Conservation (phyloP, 1,140 invertebrate genomes). For the Aricia agestis region DNA sequence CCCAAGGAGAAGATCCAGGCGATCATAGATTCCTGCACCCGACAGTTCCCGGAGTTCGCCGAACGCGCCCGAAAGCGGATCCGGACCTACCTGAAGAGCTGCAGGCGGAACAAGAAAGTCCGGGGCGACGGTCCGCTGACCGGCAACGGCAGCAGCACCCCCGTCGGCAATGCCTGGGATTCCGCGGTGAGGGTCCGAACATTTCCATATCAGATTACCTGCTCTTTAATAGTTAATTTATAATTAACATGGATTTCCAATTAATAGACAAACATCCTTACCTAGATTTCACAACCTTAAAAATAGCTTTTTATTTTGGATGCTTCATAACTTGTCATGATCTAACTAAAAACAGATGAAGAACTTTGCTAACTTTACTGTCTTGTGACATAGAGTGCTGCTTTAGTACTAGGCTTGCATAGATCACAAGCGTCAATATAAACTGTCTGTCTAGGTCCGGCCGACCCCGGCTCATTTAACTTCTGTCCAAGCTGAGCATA, state of each 20-base stretch:
- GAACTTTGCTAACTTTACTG: conserved; percentile 12
- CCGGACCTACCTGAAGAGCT: conserved; percentile 96
- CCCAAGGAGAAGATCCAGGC: conserved; percentile 98
- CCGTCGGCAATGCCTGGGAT: conserved; percentile 66
- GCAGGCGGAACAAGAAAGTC: conserved; percentile 93
- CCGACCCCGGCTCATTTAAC: conserved; percentile 97
- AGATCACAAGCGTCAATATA: conserved; percentile 7
- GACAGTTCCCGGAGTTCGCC: conserved; percentile 97
- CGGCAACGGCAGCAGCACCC: conserved; percentile 50
- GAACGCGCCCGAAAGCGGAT: conserved; percentile 95
- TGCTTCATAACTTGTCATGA: too few species aligned
- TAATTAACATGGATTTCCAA: too few species aligned
- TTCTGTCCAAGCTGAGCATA: conserved; percentile 96
- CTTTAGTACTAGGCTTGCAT: conserved; percentile 12
- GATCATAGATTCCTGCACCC: conserved; percentile 96
- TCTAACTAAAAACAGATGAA: conserved; percentile 34
- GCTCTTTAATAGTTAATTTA: too few species aligned
- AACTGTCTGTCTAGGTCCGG: conserved; percentile 78
- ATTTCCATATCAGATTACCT: conserved; percentile 12
- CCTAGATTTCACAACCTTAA: too few species aligned
- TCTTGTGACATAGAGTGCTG: not conserved
- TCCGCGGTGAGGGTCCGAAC: conserved; percentile 73
- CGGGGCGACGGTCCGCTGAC: conserved; percentile 79
- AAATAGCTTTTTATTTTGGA: too few species aligned
- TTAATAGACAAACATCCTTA: too few species aligned